These are phyloP conservation scores for Tautogolabrus adspersus DNA, from an alignment of 2,113 vertebrate species.

Conservation along the genomic window DNA sequence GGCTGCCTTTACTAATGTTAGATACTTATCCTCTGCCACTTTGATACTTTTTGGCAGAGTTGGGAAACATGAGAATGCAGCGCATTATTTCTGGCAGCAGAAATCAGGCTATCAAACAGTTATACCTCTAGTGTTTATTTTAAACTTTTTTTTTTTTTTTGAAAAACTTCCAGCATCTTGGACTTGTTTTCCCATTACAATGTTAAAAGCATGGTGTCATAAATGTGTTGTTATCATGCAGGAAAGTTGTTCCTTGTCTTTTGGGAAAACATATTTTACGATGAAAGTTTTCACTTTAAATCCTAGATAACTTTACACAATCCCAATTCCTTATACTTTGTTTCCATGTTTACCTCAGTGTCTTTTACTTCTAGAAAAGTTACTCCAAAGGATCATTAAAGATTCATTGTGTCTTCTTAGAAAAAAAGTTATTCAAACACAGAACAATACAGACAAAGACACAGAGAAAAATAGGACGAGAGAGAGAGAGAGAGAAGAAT, in stretches of 20 bases:
- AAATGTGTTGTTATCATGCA: not conserved
- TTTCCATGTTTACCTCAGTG: slow-evolving; percentile 45
- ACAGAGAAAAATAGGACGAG: slow-evolving; percentile 68
- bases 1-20: not conserved
- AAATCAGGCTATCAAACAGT: not conserved
- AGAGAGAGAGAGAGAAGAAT: slow-evolving; percentile 48
- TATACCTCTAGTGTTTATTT: not conserved
- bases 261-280: slow-evolving; percentile 10
- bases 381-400: slow-evolving; percentile 69
- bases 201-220: not conserved
- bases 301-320: slow-evolving; percentile 33
- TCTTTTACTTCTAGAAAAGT: slow-evolving; percentile 57
- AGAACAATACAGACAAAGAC: slow-evolving; percentile 59
- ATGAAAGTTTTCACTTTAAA: slow-evolving; percentile 9
- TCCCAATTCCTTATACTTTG: slow-evolving; percentile 10
- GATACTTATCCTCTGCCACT: slow-evolving; percentile 1
- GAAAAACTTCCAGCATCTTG: not conserved
- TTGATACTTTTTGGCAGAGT: not conserved
- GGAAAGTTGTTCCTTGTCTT: not conserved
- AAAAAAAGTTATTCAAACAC: slow-evolving; percentile 47
- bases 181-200: not conserved
- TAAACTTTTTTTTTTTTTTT: not conserved
- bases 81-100: too few species aligned
- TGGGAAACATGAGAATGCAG: slow-evolving; percentile 10
- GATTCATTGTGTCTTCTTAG: slow-evolving; percentile 66